A percentile compares a stretch with the other conserved stretches of the same genome.
Evolutionary conservation across 2,797 vertebrate genomes (phyloP).

Genomic region (Propithecus deckenii): DNA sequence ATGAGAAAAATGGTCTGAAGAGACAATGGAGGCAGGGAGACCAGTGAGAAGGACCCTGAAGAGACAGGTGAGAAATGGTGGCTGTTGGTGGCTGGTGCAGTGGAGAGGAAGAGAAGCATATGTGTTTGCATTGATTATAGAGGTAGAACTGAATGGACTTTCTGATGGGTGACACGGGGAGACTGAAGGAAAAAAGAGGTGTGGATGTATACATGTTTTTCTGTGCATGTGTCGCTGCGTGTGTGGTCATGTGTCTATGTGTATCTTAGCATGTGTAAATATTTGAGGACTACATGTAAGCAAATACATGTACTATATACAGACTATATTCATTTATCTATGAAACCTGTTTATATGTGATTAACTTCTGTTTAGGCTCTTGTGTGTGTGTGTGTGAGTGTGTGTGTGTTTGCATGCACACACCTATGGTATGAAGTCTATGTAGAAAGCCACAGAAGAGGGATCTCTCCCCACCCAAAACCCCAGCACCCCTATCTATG

Average conservation of each 20-base stretch:
- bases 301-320: neutral
- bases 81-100: neutral
- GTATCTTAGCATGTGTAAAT: neutral
- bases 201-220: neutral
- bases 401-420: neutral
- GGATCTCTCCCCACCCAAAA: neutral
- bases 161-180: neutral
- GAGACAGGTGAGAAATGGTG: neutral
- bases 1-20: neutral
- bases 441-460: neutral
- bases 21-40: neutral
- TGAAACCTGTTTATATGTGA: neutral
- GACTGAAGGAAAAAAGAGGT: neutral
- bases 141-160: neutral
- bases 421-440: neutral
- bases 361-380: neutral
- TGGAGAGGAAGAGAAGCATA: neutral
- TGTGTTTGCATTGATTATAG: neutral
- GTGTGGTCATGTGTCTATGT: too few relatives aligned
- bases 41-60: neutral
- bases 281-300: neutral
- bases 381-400: too few relatives aligned
- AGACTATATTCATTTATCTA: neutral
- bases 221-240: neutral
- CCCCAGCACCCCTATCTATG: neutral